A percentile compares a stretch with the other conserved stretches of the same genome.
Evolutionary conservation across 2,888 invertebrate genomes (phyloP).

Genomic region (Epinotia bilunana): DNA sequence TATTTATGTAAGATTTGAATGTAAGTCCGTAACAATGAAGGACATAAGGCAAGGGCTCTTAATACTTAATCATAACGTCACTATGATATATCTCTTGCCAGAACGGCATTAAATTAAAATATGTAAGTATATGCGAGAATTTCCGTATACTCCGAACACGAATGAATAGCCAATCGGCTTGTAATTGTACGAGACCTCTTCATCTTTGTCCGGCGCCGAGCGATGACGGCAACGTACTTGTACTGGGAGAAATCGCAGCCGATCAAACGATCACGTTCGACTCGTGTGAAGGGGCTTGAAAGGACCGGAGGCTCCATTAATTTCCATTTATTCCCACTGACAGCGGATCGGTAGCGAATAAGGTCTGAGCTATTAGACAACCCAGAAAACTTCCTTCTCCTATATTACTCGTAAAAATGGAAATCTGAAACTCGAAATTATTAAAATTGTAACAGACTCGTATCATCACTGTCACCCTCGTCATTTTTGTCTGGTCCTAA

Average conservation of each 20-base stretch:
- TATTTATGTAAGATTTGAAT: too few species aligned
- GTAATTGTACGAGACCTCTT: constrained; percentile 30
- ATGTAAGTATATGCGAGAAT: background rate
- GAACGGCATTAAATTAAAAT: too few species aligned
- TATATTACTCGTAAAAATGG: constrained; percentile 9
- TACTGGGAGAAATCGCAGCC: constrained; percentile 39
- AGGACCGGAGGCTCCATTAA: constrained; percentile 61
- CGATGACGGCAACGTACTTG: constrained; percentile 39
- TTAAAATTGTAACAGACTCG: background rate
- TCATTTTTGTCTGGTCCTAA: background rate
- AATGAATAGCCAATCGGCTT: constrained; percentile 25
- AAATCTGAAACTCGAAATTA: background rate
- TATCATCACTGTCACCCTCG: background rate
- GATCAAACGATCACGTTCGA: constrained; percentile 41
- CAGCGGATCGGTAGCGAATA: constrained; percentile 57
- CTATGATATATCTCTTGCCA: too few species aligned
- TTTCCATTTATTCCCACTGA: constrained; percentile 71
- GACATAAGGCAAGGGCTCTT: too few species aligned
- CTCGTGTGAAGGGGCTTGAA: constrained; percentile 42
- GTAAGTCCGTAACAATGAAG: too few species aligned
- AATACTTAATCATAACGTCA: too few species aligned
- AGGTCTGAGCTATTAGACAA: constrained; percentile 33
- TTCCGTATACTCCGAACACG: background rate
- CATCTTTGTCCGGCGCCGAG: constrained; percentile 28
- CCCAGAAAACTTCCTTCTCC: constrained; percentile 5